These are phyloP conservation scores for Erpornis zantholeuca DNA, from an alignment of 2,113 vertebrate genomes.

Conservation along the genomic window DNA sequence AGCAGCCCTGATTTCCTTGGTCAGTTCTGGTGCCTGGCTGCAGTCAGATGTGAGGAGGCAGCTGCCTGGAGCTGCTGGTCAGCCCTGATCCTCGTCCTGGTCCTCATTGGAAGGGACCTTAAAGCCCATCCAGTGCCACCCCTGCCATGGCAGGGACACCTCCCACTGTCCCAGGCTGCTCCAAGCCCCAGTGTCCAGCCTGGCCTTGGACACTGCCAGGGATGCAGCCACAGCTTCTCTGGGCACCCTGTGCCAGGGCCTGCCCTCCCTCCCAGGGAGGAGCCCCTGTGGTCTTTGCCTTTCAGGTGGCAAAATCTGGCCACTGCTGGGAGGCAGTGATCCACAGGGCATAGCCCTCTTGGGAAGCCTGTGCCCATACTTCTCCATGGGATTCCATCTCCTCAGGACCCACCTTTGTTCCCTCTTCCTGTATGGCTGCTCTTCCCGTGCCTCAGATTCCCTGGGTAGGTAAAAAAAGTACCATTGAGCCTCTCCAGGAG, in stretches of 20 bases:
- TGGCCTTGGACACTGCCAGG: not conserved
- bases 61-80: not conserved
- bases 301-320: not conserved
- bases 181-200: rapidly evolving
- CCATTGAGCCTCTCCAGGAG: rapidly evolving
- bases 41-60: slow-evolving; percentile 6
- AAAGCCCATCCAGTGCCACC: not conserved
- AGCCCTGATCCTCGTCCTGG: not conserved
- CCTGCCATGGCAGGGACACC: not conserved
- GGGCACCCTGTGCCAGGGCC: not conserved
- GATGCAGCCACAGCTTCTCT: not conserved
- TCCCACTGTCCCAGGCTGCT: not conserved
- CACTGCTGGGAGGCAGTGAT: not conserved
- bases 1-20: slow-evolving; percentile 1
- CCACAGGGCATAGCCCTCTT: rapidly evolving
- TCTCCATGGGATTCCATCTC: not conserved
- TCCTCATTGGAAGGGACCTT: not conserved
- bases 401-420: not conserved
- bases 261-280: not conserved
- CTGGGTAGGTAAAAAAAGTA: not conserved
- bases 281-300: not conserved
- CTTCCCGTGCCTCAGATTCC: not conserved
- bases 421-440: not conserved
- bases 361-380: not conserved
- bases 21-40: not conserved